Evolutionary conservation across 2,888 invertebrate genomes (phyloP).

Genomic region (Podabrus alpinus): DNA sequence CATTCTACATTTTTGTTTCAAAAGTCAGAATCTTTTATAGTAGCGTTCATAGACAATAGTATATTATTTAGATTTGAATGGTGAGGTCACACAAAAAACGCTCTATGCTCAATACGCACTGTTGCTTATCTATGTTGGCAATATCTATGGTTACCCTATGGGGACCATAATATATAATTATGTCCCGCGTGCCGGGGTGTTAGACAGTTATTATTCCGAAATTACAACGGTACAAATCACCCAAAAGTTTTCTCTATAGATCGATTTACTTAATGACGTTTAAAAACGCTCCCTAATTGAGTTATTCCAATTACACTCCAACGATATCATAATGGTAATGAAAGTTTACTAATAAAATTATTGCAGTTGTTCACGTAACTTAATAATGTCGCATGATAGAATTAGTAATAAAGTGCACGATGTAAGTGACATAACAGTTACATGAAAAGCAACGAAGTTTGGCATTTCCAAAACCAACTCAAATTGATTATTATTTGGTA

Average conservation of each 20-base stretch:
- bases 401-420: not conserved
- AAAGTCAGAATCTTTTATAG: too few species aligned
- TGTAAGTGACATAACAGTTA: not conserved
- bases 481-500: not conserved
- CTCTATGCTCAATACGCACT: not conserved
- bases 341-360: not conserved
- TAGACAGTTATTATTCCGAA: not conserved
- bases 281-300: not conserved
- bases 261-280: not conserved
- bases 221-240: not conserved
- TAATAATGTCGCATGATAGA: not conserved
- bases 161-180: not conserved
- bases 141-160: not conserved
- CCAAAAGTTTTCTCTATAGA: not conserved
- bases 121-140: too few species aligned
- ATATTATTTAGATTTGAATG: too few species aligned
- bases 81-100: too few species aligned
- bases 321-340: not conserved
- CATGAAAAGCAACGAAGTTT: not conserved
- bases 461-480: not conserved
- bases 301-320: not conserved
- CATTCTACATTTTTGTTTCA: not conserved
- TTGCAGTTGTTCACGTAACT: not conserved
- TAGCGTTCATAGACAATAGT: too few species aligned
- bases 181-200: not conserved